phyloP scores from a whole-genome alignment of 2,113 vertebrate species.

The Gymnocephalus cernua region DNA sequence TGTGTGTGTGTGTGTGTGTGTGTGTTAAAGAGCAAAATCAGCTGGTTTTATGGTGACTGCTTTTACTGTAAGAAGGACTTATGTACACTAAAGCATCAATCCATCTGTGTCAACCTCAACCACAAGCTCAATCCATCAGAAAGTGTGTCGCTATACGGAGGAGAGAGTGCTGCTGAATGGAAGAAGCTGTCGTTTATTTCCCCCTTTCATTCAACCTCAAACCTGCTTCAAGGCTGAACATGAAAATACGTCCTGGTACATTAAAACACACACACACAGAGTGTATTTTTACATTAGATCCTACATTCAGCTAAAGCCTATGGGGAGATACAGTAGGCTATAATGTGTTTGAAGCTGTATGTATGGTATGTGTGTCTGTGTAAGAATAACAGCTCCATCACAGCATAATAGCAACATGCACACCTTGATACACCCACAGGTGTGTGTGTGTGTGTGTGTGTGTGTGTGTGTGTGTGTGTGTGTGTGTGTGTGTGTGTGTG shows the following conservation, averaged over 20 bases:
- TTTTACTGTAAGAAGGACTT: conserved; percentile 6
- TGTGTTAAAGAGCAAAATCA: neutral
- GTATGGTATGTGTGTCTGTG: neutral
- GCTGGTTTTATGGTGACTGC: conserved; percentile 25
- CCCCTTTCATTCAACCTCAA: conserved; percentile 4
- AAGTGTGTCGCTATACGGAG: neutral
- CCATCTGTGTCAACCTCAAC: conserved; percentile 22
- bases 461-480: too few species aligned
- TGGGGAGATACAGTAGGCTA: neutral
- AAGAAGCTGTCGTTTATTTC: neutral
- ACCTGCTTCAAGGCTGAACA: conserved; percentile 15
- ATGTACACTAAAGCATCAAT: conserved; percentile 7
- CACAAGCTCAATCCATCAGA: conserved; percentile 17
- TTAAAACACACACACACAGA: neutral
- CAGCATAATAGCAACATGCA: neutral
- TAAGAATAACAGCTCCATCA: neutral
- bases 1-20: neutral
- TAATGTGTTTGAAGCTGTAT: conserved; percentile 2
- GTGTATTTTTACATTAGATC: conserved; percentile 14
- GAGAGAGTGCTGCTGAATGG: neutral
- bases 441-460: neutral
- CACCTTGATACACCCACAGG: conserved; percentile 15
- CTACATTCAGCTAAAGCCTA: conserved; percentile 27
- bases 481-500: too few species aligned
- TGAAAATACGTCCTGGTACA: neutral